Evolutionary conservation across 1,140 invertebrate genomes (phyloP), one percentile per base, ranked within the genome.

Genomic region (Anastrepha ludens): DNA sequence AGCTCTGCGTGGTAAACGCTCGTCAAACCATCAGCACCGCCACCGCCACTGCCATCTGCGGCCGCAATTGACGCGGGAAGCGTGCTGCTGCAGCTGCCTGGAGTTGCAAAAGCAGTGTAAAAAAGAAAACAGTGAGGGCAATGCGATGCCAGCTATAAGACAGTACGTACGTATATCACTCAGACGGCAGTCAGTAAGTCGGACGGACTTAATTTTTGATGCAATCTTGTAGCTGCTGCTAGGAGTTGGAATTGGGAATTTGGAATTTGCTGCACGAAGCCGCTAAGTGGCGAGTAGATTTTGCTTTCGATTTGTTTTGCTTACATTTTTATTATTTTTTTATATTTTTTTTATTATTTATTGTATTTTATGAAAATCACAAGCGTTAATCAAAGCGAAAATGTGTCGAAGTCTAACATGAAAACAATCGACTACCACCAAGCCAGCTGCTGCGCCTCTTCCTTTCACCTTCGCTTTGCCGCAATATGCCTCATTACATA

Each of bases 361-460:
- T 74, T 47, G 20, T 67, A 62, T 15, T 67, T 41, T 20, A 20
- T 44, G 20, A 5, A 20, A 81, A 55, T 81, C 74, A 55, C 50
- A 55, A 55, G n/a, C 74, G n/a, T 58, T 81, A 81, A 55, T 81
- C 74, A 81, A 81, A 81, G 11, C 74, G 47, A 81, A 81, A 81
- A 81, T 81, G 47, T 78, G 74, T 78, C 74, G 47, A 78, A 78
- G 44, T 81, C 47, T 81, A 81, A 81, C 6, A 39, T 67, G 29
- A 29, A 67, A 39, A 67, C 44, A 81, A 81, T 81, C 41, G 44
- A 20, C 47, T 20, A 8, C 44, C 74, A 81, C 15, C 13, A 81
- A 50, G n/a, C 9, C 17, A 13, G n/a, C 74, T 55, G 47, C 17
- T 47, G 47, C 44, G 8, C 74, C 15, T 20, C 44, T 11, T 50